These are phyloP conservation scores for Caenorhabditis uteleia DNA, from an alignment of 2,888 invertebrate species.

Conservation along the genomic window DNA sequence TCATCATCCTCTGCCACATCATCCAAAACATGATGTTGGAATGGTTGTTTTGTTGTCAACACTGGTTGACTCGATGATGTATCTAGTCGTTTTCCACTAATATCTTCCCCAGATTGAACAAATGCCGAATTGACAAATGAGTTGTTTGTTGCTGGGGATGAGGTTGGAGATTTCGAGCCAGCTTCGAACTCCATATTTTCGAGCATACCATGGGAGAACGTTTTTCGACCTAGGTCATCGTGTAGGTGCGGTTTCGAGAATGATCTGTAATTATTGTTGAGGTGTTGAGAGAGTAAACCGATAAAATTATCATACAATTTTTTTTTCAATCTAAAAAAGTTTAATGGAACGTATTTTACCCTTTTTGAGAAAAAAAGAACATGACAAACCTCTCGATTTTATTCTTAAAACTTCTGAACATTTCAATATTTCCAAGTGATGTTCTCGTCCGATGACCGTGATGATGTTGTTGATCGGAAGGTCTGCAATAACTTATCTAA, in stretches of 20 bases:
- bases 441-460: constrained; percentile 32
- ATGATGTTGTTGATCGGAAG: constrained; percentile 34
- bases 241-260: constrained; percentile 42
- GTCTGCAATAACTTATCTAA: constrained; percentile 13
- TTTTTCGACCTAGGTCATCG: constrained; percentile 41
- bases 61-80: constrained; percentile 23
- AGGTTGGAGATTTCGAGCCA: constrained; percentile 4
- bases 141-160: constrained; percentile 26
- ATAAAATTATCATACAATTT: neutral
- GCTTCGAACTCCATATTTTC: constrained; percentile 38
- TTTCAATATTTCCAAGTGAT: constrained; percentile 45
- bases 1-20: constrained; percentile 51
- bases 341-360: neutral
- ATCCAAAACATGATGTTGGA: constrained; percentile 49
- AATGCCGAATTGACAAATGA: constrained; percentile 47
- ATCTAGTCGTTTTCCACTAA: neutral
- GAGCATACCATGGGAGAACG: constrained; percentile 50
- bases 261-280: constrained; percentile 42
- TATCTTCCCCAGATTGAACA: constrained; percentile 24
- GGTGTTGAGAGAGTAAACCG: too few relatives aligned
- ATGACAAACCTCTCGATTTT: constrained; percentile 54
- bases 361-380: neutral
- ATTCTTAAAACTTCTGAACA: constrained; percentile 49
- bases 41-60: constrained; percentile 20
- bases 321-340: too few relatives aligned